Evolutionary conservation across 2,113 vertebrate genomes (phyloP), one percentile per base, ranked within the genome.

Genomic region (Patagioenas fasciata): DNA sequence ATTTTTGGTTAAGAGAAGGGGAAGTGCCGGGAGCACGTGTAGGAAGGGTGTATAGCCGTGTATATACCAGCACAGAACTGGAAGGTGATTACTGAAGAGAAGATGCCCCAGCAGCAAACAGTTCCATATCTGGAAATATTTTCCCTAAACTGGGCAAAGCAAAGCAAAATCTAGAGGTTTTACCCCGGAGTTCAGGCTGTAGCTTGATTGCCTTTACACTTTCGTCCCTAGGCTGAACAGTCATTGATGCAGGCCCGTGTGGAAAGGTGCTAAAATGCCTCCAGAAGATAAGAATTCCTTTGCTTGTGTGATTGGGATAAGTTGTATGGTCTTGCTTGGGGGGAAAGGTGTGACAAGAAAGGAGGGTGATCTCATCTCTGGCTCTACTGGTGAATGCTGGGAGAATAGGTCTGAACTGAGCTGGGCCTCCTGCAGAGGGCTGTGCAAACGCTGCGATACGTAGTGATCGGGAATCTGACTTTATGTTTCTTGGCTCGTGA

Each of bases 21-120:
- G 5, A 1, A 3, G 14, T 36, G 28, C 11, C 56, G 25, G 10
- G 20, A 11, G 2, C 1, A 11, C 53, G 12, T 56, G 9, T 38
- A 54, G 12, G 21, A 24, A 3, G 0, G 53, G 8, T 42, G 3
- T 2, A 51, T 28, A 32, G 2, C 4, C 11, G 8, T 29, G 10
- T 70, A 23, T 40, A 17, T 26, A 38, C 19, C 34, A 48, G 23
- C 40, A 85, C 60, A 81, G 26, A 74, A 26, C 50, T 66, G 56
- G 60, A 81, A 51, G 44, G 19, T n/a, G 32, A 10, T 53, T 86
- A 38, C 44, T n/a, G 29, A 78, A 74, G 44, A 83, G 65, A 84
- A 64, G 54, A 36, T 84, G 25, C 16, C 11, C 6, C 54, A 57
- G 70, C 38, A 80, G 20, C 44, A 34, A 6, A 47, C 44, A 44